Conservation (phyloP, 2,113 vertebrate genomes). For the Aspidoscelis tigris region DNA sequence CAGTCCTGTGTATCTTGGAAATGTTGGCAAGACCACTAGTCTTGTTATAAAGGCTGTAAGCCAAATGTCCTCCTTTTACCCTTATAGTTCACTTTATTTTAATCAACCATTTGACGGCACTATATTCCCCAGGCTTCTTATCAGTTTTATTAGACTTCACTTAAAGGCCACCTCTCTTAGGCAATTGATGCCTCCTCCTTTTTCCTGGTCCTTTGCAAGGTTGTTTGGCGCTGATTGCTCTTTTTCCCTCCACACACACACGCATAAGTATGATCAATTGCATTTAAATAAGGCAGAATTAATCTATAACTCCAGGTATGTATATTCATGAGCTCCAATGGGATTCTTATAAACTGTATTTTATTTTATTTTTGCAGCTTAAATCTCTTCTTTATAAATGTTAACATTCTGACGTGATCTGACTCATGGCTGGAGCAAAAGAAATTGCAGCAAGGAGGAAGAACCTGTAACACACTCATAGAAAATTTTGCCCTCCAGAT, state of each 20-base stretch:
- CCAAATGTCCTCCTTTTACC: background rate
- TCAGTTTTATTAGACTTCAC: conserved; percentile 24
- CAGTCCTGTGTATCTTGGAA: background rate
- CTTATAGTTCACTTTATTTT: conserved; percentile 15
- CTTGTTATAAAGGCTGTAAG: background rate
- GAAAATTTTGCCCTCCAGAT: background rate
- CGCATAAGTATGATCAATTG: conserved; percentile 2
- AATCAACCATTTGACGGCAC: background rate
- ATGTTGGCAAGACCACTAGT: background rate
- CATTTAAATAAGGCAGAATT: conserved; percentile 12
- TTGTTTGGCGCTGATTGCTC: background rate
- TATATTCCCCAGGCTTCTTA: conserved; percentile 16
- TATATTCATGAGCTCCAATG: background rate
- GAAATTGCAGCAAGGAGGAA: background rate
- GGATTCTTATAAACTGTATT: background rate
- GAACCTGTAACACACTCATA: background rate
- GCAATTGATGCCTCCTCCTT: conserved; percentile 9
- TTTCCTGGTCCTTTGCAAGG: conserved; percentile 3
- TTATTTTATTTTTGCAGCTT: background rate
- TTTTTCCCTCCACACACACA: background rate
- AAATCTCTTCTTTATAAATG: background rate
- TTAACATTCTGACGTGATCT: background rate
- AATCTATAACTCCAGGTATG: background rate
- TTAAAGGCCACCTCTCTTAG: conserved; percentile 1
- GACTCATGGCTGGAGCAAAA: background rate